A percentile compares a stretch with the other conserved stretches of the same genome.
These are phyloP conservation scores for Strix aluco DNA, from an alignment of 2,113 vertebrate genomes.

Conservation along the genomic window DNA sequence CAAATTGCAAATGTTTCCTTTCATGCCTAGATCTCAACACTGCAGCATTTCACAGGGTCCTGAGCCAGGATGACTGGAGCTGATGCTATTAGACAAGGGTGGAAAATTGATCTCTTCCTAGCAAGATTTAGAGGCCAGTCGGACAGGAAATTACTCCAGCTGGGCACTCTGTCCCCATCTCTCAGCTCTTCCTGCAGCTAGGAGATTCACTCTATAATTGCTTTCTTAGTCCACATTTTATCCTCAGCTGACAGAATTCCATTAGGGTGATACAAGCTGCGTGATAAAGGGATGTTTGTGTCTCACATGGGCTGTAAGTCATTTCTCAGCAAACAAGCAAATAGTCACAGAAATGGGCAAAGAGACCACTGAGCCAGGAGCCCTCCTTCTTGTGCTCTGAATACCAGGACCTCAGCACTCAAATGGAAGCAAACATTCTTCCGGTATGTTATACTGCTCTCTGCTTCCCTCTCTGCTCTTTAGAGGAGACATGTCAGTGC, in stretches of 20 bases:
- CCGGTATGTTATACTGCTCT: no score
- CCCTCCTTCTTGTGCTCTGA: neutral
- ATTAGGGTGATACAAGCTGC: slow-evolving; percentile 64
- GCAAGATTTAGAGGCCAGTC: slow-evolving; percentile 33
- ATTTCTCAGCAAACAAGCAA: slow-evolving; percentile 59
- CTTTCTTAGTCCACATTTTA: slow-evolving; percentile 58
- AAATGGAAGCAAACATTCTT: neutral
- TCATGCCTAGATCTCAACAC: neutral
- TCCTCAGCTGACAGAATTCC: slow-evolving; percentile 51
- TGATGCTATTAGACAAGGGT: slow-evolving; percentile 26
- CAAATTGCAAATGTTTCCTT: slow-evolving; percentile 1
- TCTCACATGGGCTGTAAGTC: slow-evolving; percentile 54
- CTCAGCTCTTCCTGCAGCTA: slow-evolving; percentile 11
- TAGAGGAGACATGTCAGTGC: neutral
- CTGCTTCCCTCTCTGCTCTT: neutral
- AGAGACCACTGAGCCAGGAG: slow-evolving; percentile 1
- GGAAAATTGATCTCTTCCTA: slow-evolving; percentile 26
- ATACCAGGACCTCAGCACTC: neutral
- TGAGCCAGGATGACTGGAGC: neutral
- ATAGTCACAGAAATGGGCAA: slow-evolving; percentile 42
- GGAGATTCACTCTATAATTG: slow-evolving; percentile 49
- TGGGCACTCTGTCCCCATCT: slow-evolving; percentile 27
- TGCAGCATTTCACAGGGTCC: neutral
- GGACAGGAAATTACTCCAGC: slow-evolving; percentile 42
- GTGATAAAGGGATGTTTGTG: slow-evolving; percentile 70